Conservation (phyloP, 1,140 invertebrate species). For the Brachionus angularis region DNA sequence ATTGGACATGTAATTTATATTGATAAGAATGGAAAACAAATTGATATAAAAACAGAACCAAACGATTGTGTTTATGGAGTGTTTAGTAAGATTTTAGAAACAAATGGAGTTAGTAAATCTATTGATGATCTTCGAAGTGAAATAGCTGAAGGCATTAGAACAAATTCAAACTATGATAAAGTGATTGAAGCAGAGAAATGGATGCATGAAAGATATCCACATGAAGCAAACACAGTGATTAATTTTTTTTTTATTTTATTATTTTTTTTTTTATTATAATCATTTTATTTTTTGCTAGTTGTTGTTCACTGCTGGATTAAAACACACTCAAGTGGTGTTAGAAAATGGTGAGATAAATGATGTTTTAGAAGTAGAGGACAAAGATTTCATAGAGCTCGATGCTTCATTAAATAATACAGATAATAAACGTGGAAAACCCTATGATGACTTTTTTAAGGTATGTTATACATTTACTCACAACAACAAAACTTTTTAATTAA, state of each 20-base stretch:
- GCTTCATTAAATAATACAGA: not conserved
- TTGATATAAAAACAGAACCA: not conserved
- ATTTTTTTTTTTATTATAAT: no score
- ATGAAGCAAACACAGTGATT: not conserved
- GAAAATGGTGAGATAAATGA: not conserved
- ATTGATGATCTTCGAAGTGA: not conserved
- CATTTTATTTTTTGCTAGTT: no score
- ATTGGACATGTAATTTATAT: not conserved
- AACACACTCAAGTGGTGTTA: no score
- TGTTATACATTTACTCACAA: not conserved
- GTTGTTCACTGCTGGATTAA: not conserved
- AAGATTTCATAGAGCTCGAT: not conserved
- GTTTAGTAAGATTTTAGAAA: not conserved
- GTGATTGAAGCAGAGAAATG: not conserved
- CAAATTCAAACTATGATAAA: not conserved
- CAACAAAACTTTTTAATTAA: no score
- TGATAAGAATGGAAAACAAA: not conserved
- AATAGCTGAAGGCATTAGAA: not conserved
- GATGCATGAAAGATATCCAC: not conserved
- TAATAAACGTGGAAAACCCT: not conserved
- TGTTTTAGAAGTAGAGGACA: not conserved
- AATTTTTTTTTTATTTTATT: no score
- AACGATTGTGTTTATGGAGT: constrained; percentile 2
- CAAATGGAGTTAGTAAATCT: not conserved
- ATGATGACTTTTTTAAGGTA: not conserved